Conservation (phyloP, 2,797 vertebrate genomes). For the Hoplostethus mediterraneus region DNA sequence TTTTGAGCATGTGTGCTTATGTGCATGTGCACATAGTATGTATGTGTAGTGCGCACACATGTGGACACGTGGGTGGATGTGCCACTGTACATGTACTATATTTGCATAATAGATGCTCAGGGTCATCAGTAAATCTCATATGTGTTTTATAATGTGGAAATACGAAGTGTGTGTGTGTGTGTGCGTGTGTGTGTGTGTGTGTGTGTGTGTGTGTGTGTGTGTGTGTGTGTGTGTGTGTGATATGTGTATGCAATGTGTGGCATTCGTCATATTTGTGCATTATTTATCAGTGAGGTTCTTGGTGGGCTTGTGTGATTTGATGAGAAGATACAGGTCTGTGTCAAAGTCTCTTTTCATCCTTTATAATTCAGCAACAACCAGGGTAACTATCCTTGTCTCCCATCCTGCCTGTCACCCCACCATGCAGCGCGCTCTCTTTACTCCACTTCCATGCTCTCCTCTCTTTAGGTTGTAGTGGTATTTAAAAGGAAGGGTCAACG, state of each 20-base stretch:
- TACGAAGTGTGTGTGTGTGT: slow-evolving; percentile 34
- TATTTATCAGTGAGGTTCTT: slow-evolving; percentile 73
- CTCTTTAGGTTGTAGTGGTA: slow-evolving; percentile 8
- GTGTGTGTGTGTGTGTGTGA: slow-evolving; percentile 37
- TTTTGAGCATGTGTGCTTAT: slow-evolving; percentile 58
- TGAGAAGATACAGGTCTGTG: slow-evolving; percentile 77
- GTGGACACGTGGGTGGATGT: slow-evolving; percentile 34
- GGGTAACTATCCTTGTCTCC: slow-evolving; percentile 49
- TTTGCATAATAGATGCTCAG: slow-evolving; percentile 74
- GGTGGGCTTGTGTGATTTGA: slow-evolving; percentile 77
- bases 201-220: slow-evolving; percentile 49
- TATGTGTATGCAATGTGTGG: slow-evolving; percentile 19
- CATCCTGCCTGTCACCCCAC: slow-evolving; percentile 15
- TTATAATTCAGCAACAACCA: slow-evolving; percentile 72
- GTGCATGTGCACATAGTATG: slow-evolving; percentile 4
- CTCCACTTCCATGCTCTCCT: not conserved
- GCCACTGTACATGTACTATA: slow-evolving; percentile 53
- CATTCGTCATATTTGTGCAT: slow-evolving; percentile 49
- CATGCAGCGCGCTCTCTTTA: too few species aligned
- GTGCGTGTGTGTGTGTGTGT: slow-evolving; percentile 45
- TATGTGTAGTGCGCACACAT: slow-evolving; percentile 19
- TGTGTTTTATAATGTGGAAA: slow-evolving; percentile 64
- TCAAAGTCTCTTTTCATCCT: slow-evolving; percentile 66
- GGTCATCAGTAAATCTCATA: slow-evolving; percentile 75
- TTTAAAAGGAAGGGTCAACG: slow-evolving; percentile 27